Evolutionary conservation across 2,113 vertebrate species (phyloP).

Genomic region (Callipepla californica): DNA sequence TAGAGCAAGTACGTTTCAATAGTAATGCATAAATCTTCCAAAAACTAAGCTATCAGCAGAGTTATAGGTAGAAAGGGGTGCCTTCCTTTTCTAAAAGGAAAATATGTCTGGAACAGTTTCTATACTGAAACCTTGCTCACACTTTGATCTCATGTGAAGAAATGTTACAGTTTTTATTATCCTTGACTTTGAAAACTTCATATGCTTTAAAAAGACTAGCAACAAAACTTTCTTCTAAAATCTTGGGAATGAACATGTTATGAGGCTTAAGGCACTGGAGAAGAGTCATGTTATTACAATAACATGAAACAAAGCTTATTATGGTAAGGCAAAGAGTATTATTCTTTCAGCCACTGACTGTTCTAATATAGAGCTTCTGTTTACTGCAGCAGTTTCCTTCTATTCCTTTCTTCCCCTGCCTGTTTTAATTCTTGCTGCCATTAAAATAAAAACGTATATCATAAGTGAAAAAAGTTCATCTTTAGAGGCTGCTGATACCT

Average conservation of each 20-base stretch:
- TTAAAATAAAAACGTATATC: background rate
- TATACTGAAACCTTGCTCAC: slow-evolving; percentile 6
- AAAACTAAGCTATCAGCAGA: slow-evolving; percentile 25
- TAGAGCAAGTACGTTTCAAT: slow-evolving; percentile 47
- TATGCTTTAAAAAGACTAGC: background rate
- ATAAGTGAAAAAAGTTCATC: background rate
- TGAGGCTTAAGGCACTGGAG: background rate
- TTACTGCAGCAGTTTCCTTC: background rate
- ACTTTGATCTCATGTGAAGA: background rate
- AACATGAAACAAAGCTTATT: slow-evolving; percentile 27
- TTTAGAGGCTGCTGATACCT: background rate
- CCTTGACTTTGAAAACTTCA: background rate
- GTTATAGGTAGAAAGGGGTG: background rate
- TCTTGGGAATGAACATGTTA: background rate
- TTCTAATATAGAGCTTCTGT: background rate
- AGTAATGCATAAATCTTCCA: slow-evolving; percentile 46
- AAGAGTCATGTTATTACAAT: background rate
- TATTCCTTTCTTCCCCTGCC: background rate
- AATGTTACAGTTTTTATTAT: slow-evolving; percentile 9
- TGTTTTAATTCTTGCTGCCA: background rate
- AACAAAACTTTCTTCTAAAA: background rate
- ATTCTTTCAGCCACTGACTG: background rate
- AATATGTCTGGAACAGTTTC: background rate
- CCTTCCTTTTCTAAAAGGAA: slow-evolving; percentile 9
- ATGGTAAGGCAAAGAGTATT: background rate